Evolutionary conservation across 2,888 invertebrate genomes (phyloP).

Genomic region (Tineola bisselliella): DNA sequence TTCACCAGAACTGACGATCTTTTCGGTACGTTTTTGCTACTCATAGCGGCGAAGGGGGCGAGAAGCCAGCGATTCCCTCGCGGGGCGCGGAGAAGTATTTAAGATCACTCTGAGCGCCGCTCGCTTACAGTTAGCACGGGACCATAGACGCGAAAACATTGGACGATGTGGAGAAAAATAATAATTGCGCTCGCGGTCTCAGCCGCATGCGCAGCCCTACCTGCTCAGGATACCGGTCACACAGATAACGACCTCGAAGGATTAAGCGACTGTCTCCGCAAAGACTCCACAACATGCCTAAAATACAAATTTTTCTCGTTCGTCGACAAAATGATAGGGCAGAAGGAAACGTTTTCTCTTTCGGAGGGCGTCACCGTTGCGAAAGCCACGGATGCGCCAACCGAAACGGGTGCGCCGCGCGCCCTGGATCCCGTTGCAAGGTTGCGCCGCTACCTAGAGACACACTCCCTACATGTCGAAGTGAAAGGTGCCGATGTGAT

Average conservation of each 20-base stretch:
- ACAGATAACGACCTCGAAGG: constrained; percentile 83
- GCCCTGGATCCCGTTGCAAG: constrained; percentile 75
- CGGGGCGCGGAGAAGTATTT: constrained; percentile 53
- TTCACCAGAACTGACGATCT: constrained; percentile 28
- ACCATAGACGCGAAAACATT: constrained; percentile 31
- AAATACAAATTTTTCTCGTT: constrained; percentile 88
- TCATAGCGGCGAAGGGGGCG: constrained; percentile 21
- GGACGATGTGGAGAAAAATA: constrained; percentile 46
- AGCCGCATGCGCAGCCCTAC: constrained; percentile 70
- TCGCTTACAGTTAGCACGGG: constrained; percentile 42
- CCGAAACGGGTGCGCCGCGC: constrained; percentile 82
- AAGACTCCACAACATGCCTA: constrained; percentile 85
- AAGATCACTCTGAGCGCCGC: constrained; percentile 34
- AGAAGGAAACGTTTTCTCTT: constrained; percentile 81
- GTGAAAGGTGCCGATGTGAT: constrained; percentile 86
- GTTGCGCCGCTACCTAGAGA: constrained; percentile 78
- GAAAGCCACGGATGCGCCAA: constrained; percentile 74
- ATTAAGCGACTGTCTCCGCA: constrained; percentile 81
- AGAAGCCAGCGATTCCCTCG: constrained; percentile 17
- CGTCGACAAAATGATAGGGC: constrained; percentile 84
- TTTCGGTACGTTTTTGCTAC: constrained; percentile 34
- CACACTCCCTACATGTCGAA: constrained; percentile 85
- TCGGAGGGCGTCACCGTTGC: constrained; percentile 87
- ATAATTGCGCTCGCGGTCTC: constrained; percentile 41
- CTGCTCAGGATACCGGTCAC: constrained; percentile 76